Evolutionary conservation across 2,888 invertebrate species (phyloP), one percentile per base, ranked within the genome.

Genomic region (Sericinus montela): DNA sequence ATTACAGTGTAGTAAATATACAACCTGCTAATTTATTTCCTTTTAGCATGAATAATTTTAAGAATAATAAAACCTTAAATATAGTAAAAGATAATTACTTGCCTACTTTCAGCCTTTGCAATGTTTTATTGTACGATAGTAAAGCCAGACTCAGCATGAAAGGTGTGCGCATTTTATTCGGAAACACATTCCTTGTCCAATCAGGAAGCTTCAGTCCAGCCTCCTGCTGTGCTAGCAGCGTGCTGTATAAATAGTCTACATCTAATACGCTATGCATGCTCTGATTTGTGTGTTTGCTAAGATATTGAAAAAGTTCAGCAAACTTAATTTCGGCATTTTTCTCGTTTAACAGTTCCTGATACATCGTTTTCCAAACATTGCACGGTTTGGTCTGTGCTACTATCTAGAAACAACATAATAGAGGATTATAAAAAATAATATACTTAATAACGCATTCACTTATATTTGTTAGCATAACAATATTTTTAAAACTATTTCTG

Each of bases 91-190:
- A 36, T 13, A 13, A 25, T 41, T 29, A 60, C 71, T 72, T 79
- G 90, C 96, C 97, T 62, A 93, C 93, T 70, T 92, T 91, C 25
- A 95, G 88, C 58, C 92, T 90, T 72, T 93, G 93, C 89, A 95
- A 90, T 3, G 91, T 88, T 48, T 90, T 88, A 54, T 93, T 93
- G 66, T 94, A 92, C 0, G 95, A 93, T 61, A 94, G 91, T 19
- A 94, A 67, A 3, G 92, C 91, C 56, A 95, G 91, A 64, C 94
- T 94, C 32, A 92, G 82, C 66, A 93, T 92, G 8, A 93, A 93
- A 1, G 95, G 81, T 13, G 82, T 74, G 48, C 90, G 83, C 91
- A 96, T 93, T 69, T 90, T 90, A 35, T 90, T 83, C 0, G 95
- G 93, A 59, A 93, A 94, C 32, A 93, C 92, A 51, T 90, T 89